Base-by-base conservation (phyloP, 2,113 vertebrate species). In the Manacus vitellinus region DNA sequence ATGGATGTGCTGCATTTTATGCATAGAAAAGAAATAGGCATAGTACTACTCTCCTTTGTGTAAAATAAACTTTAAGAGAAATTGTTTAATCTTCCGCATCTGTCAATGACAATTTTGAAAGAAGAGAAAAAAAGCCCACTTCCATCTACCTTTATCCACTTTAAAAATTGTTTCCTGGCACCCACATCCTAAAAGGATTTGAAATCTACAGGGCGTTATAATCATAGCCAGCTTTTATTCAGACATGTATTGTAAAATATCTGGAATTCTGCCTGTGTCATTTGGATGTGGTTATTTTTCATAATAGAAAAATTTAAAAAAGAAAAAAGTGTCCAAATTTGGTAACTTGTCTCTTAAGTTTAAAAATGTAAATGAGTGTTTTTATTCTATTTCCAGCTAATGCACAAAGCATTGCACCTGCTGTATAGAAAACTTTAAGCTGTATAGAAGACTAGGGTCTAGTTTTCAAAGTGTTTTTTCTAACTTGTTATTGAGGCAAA, bases 61-160 rank as follows among this genome's bases (percentile, higher is more conserved):
- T 35, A 71, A 61, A 62, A 55, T 22, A 35, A 62, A 73, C 7
- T 74, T 78, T 5, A 56, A 72, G 80, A 86, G 1, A 96, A 83
- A 9, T 80, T 1, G 2, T 49, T 90, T 76, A 11, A 17, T 46
- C 37, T 87, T 84, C 20, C 23, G 14, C 10, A 41, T 43, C 47
- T 78, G 27, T 65, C 19, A 74, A 25, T 70, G 41, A 33, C 16
- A 30, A 3, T 75, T 92, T 43, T 21, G 7, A 87, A 88, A 55
- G 10, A 58, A 51, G 24, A 54, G 14, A 3, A 25, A 18, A 76
- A 52, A 73, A 21, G 33, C 2, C 0, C 5, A 31, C 12, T 55
- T 65, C 2, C 3, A 19, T 11, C 13, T 72, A 27, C 17, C 13
- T 44, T 89, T 16, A 16, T 9, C 31, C 28, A 10, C 16, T 68